Base-by-base conservation (phyloP, 2,797 vertebrate species). In the Lateolabrax maculatus region DNA sequence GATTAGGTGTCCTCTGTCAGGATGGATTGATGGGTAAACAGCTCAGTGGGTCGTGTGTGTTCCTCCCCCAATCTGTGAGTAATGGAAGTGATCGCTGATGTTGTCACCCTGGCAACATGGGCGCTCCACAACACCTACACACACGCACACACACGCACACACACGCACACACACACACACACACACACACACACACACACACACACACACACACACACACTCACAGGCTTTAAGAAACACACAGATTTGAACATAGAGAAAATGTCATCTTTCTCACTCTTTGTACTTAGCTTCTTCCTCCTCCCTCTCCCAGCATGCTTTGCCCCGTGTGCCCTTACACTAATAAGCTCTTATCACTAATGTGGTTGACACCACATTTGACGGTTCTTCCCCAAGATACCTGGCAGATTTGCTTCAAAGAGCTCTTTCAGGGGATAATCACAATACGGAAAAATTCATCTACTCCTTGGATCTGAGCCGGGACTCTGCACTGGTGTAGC, bases 311-410 rank as follows among this genome's bases (percentile, higher is more conserved):
- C 68, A 73, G 73, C 70, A 77, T 78, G 68, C 74, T 76, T 74
- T 49, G 55, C 48, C 53, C 60, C 21, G 16, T 27, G 31, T 64
- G 57, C n/a, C 34, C 58, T 75, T 60, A 79, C 60, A 77, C 67
- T 81, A 86, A 86, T 84, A 86, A 77, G 55, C 75, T 81, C 62
- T 83, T 79, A 86, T 81, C 82, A 51, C 78, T n/a, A 51, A 63
- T 64, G 62, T 75, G 71, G 77, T 83, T 74, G 83, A 67, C 79
- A 69, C 41, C 48, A 23, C 16, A 65, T 78, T 70, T 71, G 72
- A 60, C n/a, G 64, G 52, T 75, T 31, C 81, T 80, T 44, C 76
- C 62, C 79, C 62, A 23, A 73, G 65, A 68, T 60, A 63, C 34
- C 68, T 52, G 79, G 51, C 62, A 79, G 73, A 77, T 77, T 71